Conservation (phyloP, 2,888 invertebrate species). For the Tinea semifulvella region DNA sequence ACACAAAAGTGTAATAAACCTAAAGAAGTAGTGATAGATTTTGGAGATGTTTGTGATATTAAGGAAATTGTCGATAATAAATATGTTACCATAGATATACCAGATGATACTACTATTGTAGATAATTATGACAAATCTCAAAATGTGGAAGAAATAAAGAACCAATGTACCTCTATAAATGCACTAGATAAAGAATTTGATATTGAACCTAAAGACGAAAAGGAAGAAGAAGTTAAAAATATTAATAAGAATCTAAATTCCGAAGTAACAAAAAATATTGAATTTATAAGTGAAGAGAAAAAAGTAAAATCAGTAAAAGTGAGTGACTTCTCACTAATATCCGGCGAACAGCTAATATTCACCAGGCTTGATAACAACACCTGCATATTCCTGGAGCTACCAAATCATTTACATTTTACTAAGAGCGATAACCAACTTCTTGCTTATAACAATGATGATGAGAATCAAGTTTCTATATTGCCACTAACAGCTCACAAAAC, state of each 20-base stretch:
- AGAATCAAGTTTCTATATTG: not conserved
- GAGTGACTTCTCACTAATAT: constrained; percentile 1
- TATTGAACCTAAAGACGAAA: not conserved
- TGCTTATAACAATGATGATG: constrained; percentile 20
- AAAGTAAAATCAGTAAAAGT: not conserved
- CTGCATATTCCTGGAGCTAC: constrained; percentile 43
- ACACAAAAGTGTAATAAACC: not conserved
- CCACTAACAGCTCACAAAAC: constrained; percentile 1
- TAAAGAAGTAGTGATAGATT: not conserved
- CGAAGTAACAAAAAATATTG: too few relatives aligned
- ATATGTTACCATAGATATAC: not conserved
- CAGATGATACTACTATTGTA: not conserved
- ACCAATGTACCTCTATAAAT: not conserved
- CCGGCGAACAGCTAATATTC: constrained; percentile 25
- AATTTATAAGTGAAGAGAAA: not conserved
- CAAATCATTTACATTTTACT: constrained; percentile 29
- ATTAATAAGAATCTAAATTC: too few relatives aligned
- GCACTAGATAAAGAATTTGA: not conserved
- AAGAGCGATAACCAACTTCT: constrained; percentile 10
- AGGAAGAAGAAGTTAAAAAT: not conserved
- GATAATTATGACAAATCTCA: not conserved
- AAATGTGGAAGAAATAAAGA: not conserved
- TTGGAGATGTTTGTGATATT: not conserved
- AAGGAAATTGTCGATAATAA: not conserved
- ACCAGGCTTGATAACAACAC: constrained; percentile 40